A percentile compares a stretch with the other conserved stretches of the same genome.
Conservation (phyloP, 92 coral and sea anemone species). For the Muricea muricata region DNA sequence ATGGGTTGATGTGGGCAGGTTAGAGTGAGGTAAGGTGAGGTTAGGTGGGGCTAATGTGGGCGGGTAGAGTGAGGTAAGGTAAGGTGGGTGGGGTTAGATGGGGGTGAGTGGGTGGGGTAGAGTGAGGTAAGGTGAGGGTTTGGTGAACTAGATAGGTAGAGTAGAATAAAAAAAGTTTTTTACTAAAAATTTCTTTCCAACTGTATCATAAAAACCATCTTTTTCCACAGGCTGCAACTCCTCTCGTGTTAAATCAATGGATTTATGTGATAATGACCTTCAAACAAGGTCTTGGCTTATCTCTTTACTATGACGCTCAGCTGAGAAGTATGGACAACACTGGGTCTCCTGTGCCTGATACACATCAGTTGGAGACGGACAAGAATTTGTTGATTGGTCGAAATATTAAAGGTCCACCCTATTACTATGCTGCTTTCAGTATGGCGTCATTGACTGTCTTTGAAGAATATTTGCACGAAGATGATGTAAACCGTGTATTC, state of each 20-base stretch:
- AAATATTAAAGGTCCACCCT: conserved; percentile 72
- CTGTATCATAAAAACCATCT: background rate
- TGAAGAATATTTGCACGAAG: conserved; percentile 73
- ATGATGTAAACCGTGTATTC: conserved; percentile 84
- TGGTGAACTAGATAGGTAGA: background rate
- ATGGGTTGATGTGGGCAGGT: no score
- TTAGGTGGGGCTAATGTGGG: no score
- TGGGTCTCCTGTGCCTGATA: conserved; percentile 72
- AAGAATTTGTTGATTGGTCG: conserved; percentile 89
- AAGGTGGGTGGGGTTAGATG: no score
- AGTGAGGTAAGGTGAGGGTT: background rate
- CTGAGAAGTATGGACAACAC: conserved; percentile 74
- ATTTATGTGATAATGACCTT: conserved; percentile 83
- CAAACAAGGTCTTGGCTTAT: conserved; percentile 81
- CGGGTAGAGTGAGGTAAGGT: no score
- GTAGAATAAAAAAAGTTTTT: no score
- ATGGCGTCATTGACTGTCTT: conserved; percentile 91
- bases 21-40: no score
- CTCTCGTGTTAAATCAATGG: conserved; percentile 68
- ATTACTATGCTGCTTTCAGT: conserved; percentile 63
- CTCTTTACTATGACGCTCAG: conserved; percentile 75
- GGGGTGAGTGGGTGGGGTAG: background rate
- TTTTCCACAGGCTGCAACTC: conserved; percentile 24
- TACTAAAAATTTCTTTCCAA: background rate
- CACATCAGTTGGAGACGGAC: conserved; percentile 62